Percentiles rank a stretch among this genome's conserved stretches.
These are phyloP conservation scores for Theristicus caerulescens DNA, from an alignment of 2,113 vertebrate genomes.

Conservation along the genomic window DNA sequence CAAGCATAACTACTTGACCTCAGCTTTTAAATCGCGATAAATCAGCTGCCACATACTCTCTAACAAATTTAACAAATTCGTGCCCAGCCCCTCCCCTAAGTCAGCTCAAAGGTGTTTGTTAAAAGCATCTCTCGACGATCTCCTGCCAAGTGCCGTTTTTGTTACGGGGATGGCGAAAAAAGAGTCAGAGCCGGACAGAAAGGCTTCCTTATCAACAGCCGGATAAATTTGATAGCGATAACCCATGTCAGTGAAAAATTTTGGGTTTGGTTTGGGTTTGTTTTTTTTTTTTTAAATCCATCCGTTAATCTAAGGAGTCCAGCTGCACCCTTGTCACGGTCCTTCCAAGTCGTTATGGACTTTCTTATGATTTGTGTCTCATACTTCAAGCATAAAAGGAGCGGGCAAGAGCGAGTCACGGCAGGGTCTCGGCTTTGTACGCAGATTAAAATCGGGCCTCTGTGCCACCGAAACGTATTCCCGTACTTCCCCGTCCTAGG, in stretches of 20 bases:
- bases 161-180: not conserved
- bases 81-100: conserved; percentile 5
- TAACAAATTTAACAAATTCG: conserved; percentile 15
- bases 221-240: not conserved
- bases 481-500: not conserved
- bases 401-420: not conserved
- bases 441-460: not conserved
- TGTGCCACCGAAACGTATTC: not conserved
- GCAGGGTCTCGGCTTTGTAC: not conserved
- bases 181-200: not conserved
- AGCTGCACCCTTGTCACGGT: not conserved
- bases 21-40: conserved; percentile 5
- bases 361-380: not conserved
- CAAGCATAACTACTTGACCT: not conserved
- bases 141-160: conserved; percentile 17
- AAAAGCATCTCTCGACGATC: conserved; percentile 19
- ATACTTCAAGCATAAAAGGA: not conserved
- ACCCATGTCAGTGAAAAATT: not conserved
- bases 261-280: too few relatives aligned
- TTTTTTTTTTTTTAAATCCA: not conserved
- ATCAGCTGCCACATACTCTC: conserved; percentile 21
- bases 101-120: conserved; percentile 24
- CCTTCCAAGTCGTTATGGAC: not conserved
- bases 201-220: not conserved
- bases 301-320: not conserved